phyloP scores from a whole-genome alignment of 23 tunicate species.

The Styela clava region DNA sequence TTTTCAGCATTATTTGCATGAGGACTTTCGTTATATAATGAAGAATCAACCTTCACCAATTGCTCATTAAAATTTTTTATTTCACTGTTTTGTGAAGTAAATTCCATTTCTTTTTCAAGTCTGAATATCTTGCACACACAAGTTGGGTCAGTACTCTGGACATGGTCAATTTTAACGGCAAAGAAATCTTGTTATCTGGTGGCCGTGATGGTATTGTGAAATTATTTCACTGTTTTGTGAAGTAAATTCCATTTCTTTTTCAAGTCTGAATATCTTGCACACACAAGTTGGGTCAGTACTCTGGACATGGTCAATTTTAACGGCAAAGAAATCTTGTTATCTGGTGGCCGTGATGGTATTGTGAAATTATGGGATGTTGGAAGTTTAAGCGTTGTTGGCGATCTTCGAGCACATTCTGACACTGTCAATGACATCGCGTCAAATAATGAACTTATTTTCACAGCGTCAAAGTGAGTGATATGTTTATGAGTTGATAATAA shows the following conservation, averaged over 20 bases:
- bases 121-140: slow-evolving; percentile 69
- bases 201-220: slow-evolving; percentile 75
- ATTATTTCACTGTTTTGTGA: too few relatives aligned
- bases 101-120: slow-evolving; percentile 27
- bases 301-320: slow-evolving; percentile 46
- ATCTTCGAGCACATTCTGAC: slow-evolving; percentile 64
- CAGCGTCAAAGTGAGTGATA: slow-evolving; percentile 64
- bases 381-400: slow-evolving; percentile 53
- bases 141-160: slow-evolving; percentile 90
- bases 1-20: too few relatives aligned
- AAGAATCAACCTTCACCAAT: too few relatives aligned
- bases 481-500: neutral
- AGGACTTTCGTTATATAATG: too few relatives aligned
- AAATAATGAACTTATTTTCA: slow-evolving; percentile 46
- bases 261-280: slow-evolving; percentile 75
- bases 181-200: slow-evolving; percentile 74
- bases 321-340: slow-evolving; percentile 53
- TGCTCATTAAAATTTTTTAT: too few relatives aligned
- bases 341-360: slow-evolving; percentile 84
- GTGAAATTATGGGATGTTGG: slow-evolving; percentile 74
- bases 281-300: slow-evolving; percentile 81
- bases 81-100: too few relatives aligned
- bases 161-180: slow-evolving; percentile 31
- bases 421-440: slow-evolving; percentile 73
- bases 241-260: too few relatives aligned